These are phyloP conservation scores for Chymomyza procnemis DNA, from an alignment of 2,888 invertebrate species.

Conservation along the genomic window DNA sequence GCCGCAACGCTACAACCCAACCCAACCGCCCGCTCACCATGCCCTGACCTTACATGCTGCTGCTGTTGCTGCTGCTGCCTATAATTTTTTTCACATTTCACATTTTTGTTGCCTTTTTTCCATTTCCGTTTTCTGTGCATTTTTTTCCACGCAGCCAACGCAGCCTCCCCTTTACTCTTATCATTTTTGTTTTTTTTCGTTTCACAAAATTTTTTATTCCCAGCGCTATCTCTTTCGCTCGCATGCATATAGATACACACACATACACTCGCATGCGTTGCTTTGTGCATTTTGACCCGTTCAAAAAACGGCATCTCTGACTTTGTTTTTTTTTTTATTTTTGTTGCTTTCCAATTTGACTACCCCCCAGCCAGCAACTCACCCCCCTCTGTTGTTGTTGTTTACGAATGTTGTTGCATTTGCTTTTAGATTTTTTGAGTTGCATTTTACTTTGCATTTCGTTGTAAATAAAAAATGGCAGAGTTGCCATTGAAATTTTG, in stretches of 20 bases:
- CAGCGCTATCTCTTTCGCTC: slow-evolving; percentile 43
- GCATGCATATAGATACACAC: slow-evolving; percentile 19
- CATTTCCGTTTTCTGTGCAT: slow-evolving; percentile 64
- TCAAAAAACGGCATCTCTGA: slow-evolving; percentile 55
- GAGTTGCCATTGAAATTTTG: slow-evolving; percentile 62
- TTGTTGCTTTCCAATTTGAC: slow-evolving; percentile 24
- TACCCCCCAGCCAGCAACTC: slow-evolving; percentile 41
- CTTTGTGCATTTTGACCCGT: slow-evolving; percentile 52
- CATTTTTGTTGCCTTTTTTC: slow-evolving; percentile 45
- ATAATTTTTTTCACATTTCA: slow-evolving; percentile 21
- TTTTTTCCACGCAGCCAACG: slow-evolving; percentile 48
- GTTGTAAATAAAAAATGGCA: slow-evolving; percentile 32
- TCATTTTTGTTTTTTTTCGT: slow-evolving; percentile 49
- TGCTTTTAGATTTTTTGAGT: slow-evolving; percentile 48
- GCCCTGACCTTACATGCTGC: slow-evolving; percentile 7
- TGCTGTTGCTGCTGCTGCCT: too few species aligned
- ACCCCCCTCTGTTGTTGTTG: slow-evolving; percentile 8
- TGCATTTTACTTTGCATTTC: slow-evolving; percentile 9
- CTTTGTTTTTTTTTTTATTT: slow-evolving; percentile 33
- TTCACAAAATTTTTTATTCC: slow-evolving; percentile 63
- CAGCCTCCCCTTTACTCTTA: slow-evolving; percentile 71
- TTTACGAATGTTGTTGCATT: slow-evolving; percentile 40
- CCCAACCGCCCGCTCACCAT: too few species aligned
- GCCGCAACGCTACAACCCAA: slow-evolving; percentile 17
- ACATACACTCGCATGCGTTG: slow-evolving; percentile 36